Evolutionary conservation across 1,140 invertebrate species (phyloP).

Genomic region (Aphaenogaster floridana): DNA sequence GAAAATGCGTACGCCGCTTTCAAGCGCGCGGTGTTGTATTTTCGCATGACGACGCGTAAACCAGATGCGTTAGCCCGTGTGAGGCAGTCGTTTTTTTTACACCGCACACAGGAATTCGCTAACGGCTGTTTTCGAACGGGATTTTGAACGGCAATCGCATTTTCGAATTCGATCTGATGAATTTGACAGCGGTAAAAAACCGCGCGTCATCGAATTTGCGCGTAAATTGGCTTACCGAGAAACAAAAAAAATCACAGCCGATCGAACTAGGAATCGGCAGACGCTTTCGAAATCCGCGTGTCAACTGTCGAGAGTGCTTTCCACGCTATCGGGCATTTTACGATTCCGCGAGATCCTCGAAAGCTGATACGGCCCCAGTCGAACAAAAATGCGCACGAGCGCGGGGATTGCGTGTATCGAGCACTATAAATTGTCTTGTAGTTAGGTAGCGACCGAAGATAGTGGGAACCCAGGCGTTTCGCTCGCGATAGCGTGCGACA

Average conservation of each 20-base stretch:
- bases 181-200: slow-evolving; percentile 39
- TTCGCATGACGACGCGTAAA: slow-evolving; percentile 29
- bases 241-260: slow-evolving; percentile 6
- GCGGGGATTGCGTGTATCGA: slow-evolving; percentile 4
- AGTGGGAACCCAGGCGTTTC: slow-evolving; percentile 62
- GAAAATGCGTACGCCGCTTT: background rate
- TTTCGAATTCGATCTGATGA: slow-evolving; percentile 41
- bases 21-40: background rate
- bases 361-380: slow-evolving; percentile 7
- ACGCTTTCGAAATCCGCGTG: slow-evolving; percentile 8
- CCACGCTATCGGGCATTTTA: slow-evolving; percentile 22
- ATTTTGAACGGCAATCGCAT: slow-evolving; percentile 30
- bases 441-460: slow-evolving; percentile 64
- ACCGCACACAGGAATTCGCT: background rate
- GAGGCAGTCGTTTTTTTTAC: slow-evolving; percentile 35
- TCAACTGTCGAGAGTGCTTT: slow-evolving; percentile 45
- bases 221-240: slow-evolving; percentile 26
- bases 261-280: background rate
- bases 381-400: slow-evolving; percentile 46
- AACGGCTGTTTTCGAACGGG: slow-evolving; percentile 28
- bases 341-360: slow-evolving; percentile 15
- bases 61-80: slow-evolving; percentile 10
- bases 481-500: slow-evolving; percentile 59
- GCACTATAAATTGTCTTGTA: slow-evolving; percentile 63
- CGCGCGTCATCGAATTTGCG: slow-evolving; percentile 13